These are phyloP conservation scores for Alloscopus bannaensis DNA, from an alignment of 2,888 invertebrate genomes.

Conservation along the genomic window DNA sequence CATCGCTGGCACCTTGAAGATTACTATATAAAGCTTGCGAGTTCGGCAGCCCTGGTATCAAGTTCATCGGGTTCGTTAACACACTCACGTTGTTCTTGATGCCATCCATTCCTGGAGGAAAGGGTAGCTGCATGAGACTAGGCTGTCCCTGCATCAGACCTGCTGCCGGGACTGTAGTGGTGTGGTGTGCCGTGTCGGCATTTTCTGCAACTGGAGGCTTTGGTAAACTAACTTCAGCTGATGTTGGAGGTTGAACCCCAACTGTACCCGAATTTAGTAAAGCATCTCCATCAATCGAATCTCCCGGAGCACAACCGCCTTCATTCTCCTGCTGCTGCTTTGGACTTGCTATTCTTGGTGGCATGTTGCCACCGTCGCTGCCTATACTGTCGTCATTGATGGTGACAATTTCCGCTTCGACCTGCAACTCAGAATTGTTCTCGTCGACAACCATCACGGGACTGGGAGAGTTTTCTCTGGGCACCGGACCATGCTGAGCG, in stretches of 20 bases:
- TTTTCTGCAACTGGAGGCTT: conserved; percentile 70
- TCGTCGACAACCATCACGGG: conserved; percentile 63
- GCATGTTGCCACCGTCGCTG: conserved; percentile 79
- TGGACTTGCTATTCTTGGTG: conserved; percentile 73
- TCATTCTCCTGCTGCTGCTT: conserved; percentile 74
- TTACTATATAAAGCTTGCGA: conserved; percentile 47
- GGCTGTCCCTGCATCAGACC: no score
- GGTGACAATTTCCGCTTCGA: conserved; percentile 59
- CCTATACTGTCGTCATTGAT: conserved; percentile 58
- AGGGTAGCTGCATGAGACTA: conserved; percentile 68
- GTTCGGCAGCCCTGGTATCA: conserved; percentile 35
- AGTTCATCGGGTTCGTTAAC: conserved; percentile 16
- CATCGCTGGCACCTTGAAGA: conserved; percentile 46
- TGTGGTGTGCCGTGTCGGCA: conserved; percentile 27
- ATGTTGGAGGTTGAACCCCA: background rate
- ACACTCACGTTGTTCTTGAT: conserved; percentile 46
- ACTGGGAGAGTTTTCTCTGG: conserved; percentile 67
- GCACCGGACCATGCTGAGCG: conserved; percentile 78
- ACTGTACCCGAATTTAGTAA: background rate
- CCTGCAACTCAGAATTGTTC: conserved; percentile 54
- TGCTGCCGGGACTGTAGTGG: no score
- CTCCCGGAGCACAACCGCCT: conserved; percentile 13
- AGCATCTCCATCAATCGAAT: conserved; percentile 59
- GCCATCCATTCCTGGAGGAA: conserved; percentile 71
- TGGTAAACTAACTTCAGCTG: conserved; percentile 11